Evolutionary conservation across 2,888 invertebrate species (phyloP).

Genomic region (Strigamia maritima): DNA sequence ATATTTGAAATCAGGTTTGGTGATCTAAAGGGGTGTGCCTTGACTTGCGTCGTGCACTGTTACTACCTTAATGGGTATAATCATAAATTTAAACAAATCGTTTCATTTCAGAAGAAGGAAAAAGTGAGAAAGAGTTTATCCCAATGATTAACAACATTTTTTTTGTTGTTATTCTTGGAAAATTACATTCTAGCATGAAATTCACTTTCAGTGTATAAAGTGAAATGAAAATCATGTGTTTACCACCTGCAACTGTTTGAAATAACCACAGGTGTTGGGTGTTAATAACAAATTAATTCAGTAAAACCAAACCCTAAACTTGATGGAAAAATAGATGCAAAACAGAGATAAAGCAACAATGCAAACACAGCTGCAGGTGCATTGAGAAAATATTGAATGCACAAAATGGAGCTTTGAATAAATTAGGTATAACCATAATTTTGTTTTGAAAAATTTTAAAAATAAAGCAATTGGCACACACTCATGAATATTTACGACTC

Average conservation of each 20-base stretch:
- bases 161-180: too few species aligned
- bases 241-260: not conserved
- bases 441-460: not conserved
- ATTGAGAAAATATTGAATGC: not conserved
- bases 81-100: not conserved
- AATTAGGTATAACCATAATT: not conserved
- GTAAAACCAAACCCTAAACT: not conserved
- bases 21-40: slow-evolving; percentile 1
- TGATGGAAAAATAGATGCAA: not conserved
- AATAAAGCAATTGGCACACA: not conserved
- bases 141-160: not conserved
- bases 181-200: too few species aligned
- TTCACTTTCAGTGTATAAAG: not conserved
- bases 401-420: not conserved
- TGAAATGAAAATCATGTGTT: not conserved
- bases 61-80: not conserved
- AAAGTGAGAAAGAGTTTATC: not conserved
- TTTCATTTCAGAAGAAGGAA: not conserved
- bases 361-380: slow-evolving; percentile 24
- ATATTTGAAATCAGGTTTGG: not conserved
- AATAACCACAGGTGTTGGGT: slow-evolving; percentile 19
- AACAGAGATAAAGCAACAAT: slow-evolving; percentile 3
- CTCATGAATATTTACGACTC: not conserved
- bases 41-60: not conserved
- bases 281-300: slow-evolving; percentile 12